These are phyloP conservation scores for Rhizoglyphus robini DNA, from an alignment of 1,140 invertebrate species.

Conservation along the genomic window DNA sequence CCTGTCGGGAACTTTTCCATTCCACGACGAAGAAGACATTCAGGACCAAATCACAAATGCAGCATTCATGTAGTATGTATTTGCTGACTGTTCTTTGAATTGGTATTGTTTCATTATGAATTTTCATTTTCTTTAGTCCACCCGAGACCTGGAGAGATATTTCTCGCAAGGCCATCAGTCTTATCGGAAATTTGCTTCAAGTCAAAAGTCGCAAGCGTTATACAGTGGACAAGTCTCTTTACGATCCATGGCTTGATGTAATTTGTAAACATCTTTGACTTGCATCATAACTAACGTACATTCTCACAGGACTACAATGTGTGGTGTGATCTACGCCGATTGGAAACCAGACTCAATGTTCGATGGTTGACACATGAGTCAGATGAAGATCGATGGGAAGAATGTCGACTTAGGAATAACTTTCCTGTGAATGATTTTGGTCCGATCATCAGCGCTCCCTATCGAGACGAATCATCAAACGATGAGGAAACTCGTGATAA, in stretches of 20 bases:
- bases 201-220: slow-evolving; percentile 94
- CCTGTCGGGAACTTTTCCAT: slow-evolving; percentile 92
- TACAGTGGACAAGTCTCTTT: slow-evolving; percentile 88
- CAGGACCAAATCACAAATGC: slow-evolving; percentile 99
- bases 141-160: slow-evolving; percentile 96
- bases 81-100: neutral
- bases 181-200: slow-evolving; percentile 95
- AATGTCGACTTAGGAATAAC: slow-evolving; percentile 37
- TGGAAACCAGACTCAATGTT: slow-evolving; percentile 65
- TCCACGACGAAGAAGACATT: slow-evolving; percentile 99
- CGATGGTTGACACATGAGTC: slow-evolving; percentile 91
- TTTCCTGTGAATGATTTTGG: slow-evolving; percentile 19
- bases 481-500: slow-evolving; percentile 6
- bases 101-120: neutral
- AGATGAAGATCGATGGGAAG: slow-evolving; percentile 79
- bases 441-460: neutral
- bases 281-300: slow-evolving; percentile 7
- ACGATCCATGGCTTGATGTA: slow-evolving; percentile 85
- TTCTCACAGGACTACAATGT: slow-evolving; percentile 70
- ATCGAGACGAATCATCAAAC: neutral
- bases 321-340: slow-evolving; percentile 77
- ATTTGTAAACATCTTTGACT: slow-evolving; percentile 7
- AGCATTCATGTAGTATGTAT: slow-evolving; percentile 77
- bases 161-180: slow-evolving; percentile 87
- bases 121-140: slow-evolving; percentile 41